Conservation (phyloP, 2,888 invertebrate genomes). For the Athrips mouffetella region DNA sequence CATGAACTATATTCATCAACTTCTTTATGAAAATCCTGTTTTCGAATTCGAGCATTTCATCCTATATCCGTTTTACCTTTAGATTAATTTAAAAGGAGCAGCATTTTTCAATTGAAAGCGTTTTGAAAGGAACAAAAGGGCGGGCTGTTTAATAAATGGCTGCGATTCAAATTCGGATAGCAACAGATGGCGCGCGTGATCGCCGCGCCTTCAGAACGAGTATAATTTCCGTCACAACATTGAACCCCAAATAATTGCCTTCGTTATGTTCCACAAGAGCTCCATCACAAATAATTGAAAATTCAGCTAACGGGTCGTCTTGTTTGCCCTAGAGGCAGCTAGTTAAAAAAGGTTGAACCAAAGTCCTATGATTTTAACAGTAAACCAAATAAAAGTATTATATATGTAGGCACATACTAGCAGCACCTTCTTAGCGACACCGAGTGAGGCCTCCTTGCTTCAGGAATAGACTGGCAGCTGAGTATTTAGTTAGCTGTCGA, state of each 20-base stretch:
- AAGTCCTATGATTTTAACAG: too few species aligned
- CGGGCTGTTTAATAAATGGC: conserved; percentile 54
- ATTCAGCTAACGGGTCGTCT: conserved; percentile 29
- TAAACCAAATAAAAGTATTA: too few species aligned
- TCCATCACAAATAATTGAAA: conserved; percentile 48
- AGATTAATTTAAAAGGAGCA: conserved; percentile 20
- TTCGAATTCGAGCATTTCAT: too few species aligned
- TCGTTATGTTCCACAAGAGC: conserved; percentile 30
- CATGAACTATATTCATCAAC: too few species aligned
- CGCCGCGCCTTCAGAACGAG: conserved; percentile 40
- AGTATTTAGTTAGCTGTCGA: too few species aligned
- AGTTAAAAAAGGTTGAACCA: too few species aligned
- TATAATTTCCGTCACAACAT: conserved; percentile 58
- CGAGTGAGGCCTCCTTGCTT: too few species aligned
- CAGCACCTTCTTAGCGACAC: too few species aligned
- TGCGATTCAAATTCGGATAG: conserved; percentile 52
- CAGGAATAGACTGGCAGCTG: too few species aligned
- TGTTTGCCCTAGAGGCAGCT: background rate
- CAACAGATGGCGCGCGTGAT: conserved; percentile 53
- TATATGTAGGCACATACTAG: too few species aligned
- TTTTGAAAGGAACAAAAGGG: conserved; percentile 49
- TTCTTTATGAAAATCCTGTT: too few species aligned
- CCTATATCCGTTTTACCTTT: too few species aligned
- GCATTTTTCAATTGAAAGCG: conserved; percentile 30
- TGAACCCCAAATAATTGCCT: conserved; percentile 43